A percentile compares a stretch with the other conserved stretches of the same genome.
These are phyloP conservation scores for Limanda limanda DNA, from an alignment of 2,113 vertebrate species.

Conservation along the genomic window DNA sequence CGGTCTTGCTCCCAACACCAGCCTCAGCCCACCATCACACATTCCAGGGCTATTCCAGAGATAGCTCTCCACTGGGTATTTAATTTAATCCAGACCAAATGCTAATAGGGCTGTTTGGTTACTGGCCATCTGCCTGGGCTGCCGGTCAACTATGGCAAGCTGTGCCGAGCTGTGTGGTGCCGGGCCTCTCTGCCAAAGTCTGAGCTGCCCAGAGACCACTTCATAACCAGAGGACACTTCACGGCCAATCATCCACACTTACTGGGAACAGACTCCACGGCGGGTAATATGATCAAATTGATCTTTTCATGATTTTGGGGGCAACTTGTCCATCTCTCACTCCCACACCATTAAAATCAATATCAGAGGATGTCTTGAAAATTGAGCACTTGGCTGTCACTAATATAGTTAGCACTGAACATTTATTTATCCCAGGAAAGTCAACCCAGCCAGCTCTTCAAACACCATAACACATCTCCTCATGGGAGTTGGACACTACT, in stretches of 20 bases:
- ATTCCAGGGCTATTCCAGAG: slow-evolving; percentile 59
- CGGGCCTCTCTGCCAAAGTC: slow-evolving; percentile 63
- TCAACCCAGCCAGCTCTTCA: neutral
- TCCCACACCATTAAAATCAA: slow-evolving; percentile 52
- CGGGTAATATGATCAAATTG: slow-evolving; percentile 55
- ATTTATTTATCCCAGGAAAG: slow-evolving; percentile 42
- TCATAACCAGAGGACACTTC: slow-evolving; percentile 71
- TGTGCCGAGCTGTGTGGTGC: slow-evolving; percentile 64
- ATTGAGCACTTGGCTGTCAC: slow-evolving; percentile 30
- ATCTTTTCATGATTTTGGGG: slow-evolving; percentile 63
- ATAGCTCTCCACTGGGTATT: slow-evolving; percentile 61
- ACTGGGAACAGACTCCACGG: slow-evolving; percentile 49
- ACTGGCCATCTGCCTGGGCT: slow-evolving; percentile 82
- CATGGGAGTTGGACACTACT: neutral
- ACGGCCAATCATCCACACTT: slow-evolving; percentile 73
- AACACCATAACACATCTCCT: neutral
- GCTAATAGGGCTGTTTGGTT: slow-evolving; percentile 83
- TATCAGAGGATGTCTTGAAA: slow-evolving; percentile 45
- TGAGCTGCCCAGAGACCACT: slow-evolving; percentile 76
- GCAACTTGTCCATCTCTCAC: slow-evolving; percentile 54
- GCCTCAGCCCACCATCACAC: slow-evolving; percentile 33
- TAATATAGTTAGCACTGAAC: slow-evolving; percentile 8
- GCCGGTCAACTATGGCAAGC: slow-evolving; percentile 74
- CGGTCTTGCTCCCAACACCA: slow-evolving; percentile 30
- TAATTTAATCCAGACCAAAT: slow-evolving; percentile 85